A percentile compares a stretch with the other conserved stretches of the same genome.
Conservation (phyloP, 2,113 vertebrate genomes). For the Cyrtonyx montezumae region DNA sequence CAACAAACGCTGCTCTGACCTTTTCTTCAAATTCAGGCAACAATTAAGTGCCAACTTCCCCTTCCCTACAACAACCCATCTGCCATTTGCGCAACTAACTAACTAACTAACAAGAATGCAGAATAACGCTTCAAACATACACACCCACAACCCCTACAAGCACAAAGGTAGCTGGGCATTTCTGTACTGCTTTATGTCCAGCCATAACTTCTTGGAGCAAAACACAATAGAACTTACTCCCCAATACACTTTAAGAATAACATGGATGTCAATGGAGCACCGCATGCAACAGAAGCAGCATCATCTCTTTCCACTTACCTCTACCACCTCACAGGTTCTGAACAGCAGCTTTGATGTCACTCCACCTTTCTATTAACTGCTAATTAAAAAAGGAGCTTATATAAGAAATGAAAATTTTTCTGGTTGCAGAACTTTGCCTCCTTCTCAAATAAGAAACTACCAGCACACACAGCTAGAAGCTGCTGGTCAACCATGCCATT, state of each 20-base stretch:
- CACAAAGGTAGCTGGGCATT: neutral
- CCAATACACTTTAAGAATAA: neutral
- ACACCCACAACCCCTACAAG: neutral
- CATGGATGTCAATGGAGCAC: neutral
- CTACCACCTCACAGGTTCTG: neutral
- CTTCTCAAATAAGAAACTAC: neutral
- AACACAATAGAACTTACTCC: neutral
- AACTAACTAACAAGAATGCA: rapidly evolving
- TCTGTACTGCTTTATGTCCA: neutral
- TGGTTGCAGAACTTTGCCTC: neutral
- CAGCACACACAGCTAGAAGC: rapidly evolving
- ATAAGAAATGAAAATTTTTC: neutral
- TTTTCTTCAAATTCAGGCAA: rapidly evolving
- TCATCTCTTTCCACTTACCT: neutral
- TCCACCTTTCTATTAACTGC: neutral
- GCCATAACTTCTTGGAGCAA: neutral
- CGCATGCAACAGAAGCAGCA: neutral
- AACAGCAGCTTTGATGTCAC: neutral
- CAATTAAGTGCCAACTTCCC: neutral
- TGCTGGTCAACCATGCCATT: neutral
- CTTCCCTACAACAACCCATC: neutral
- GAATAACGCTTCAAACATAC: neutral
- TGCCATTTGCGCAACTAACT: neutral
- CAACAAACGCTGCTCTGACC: neutral
- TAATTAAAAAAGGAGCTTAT: neutral